Percentiles rank a stretch among this genome's conserved stretches.
These are phyloP conservation scores for Aldrovandia affinis DNA, from an alignment of 2,797 vertebrate genomes.

Conservation along the genomic window DNA sequence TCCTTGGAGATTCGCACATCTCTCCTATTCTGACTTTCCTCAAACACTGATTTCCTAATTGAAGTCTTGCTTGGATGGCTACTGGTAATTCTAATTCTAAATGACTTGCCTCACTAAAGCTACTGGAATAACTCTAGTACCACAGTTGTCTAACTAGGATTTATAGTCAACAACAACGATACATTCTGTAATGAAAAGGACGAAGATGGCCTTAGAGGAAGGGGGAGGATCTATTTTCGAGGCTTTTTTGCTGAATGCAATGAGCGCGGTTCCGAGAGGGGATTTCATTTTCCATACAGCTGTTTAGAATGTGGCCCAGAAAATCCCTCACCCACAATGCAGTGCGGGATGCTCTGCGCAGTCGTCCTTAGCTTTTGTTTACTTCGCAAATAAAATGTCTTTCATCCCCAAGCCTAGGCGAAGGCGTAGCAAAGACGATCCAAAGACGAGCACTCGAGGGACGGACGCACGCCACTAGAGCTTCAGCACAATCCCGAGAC, in stretches of 20 bases:
- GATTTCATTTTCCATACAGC: constrained; percentile 8
- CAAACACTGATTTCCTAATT: constrained; percentile 3
- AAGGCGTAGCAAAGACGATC: neutral
- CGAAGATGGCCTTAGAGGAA: neutral
- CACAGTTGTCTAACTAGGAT: constrained; percentile 6
- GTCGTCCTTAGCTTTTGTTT: neutral
- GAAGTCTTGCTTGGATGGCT: neutral
- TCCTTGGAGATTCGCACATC: neutral
- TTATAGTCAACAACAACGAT: neutral
- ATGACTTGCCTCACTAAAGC: constrained; percentile 17
- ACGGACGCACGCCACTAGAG: too few relatives aligned
- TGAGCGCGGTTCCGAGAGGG: neutral
- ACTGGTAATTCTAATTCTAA: constrained; percentile 14
- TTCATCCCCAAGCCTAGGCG: neutral
- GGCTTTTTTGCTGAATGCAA: constrained; percentile 1
- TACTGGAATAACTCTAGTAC: neutral
- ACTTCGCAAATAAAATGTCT: neutral
- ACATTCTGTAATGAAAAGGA: neutral
- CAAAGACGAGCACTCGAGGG: neutral
- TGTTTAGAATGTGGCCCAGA: neutral
- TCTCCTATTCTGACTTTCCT: neutral
- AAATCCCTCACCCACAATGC: neutral
- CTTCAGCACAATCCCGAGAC: neutral
- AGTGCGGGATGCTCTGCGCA: neutral
- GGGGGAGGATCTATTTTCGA: neutral